phyloP scores from a whole-genome alignment of 2,797 vertebrate species.

The Helicolenus hilgendorfi region DNA sequence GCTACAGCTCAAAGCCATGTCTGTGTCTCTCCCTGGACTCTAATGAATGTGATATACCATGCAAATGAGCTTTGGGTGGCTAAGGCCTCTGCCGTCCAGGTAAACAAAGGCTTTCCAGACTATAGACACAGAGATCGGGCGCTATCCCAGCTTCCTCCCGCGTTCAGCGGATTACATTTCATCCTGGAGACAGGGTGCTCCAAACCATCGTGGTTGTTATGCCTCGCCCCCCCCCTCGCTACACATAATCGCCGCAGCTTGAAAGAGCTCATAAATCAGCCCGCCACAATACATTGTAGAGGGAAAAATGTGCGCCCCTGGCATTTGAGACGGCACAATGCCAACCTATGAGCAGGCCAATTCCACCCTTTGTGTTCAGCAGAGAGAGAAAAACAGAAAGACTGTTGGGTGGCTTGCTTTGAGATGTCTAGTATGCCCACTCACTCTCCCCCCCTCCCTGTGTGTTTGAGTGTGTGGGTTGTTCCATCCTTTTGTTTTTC shows the following conservation, averaged over 20 bases:
- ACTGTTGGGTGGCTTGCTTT: constrained; percentile 47
- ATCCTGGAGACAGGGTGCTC: constrained; percentile 62
- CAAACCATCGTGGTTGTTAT: constrained; percentile 70
- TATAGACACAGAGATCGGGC: constrained; percentile 62
- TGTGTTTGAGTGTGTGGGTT: constrained; percentile 39
- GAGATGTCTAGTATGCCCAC: constrained; percentile 35
- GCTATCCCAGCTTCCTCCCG: constrained; percentile 58
- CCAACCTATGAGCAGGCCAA: constrained; percentile 72
- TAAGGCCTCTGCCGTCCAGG: constrained; percentile 66
- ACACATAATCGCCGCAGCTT: constrained; percentile 75
- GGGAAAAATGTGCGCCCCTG: constrained; percentile 71
- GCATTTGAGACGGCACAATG: constrained; percentile 75
- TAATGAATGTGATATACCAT: constrained; percentile 73
- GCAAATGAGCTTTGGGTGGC: constrained; percentile 70
- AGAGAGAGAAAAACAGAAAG: constrained; percentile 7
- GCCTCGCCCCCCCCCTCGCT: constrained; percentile 44
- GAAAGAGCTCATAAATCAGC: constrained; percentile 85
- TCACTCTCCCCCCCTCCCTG: neutral
- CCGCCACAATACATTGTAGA: constrained; percentile 72
- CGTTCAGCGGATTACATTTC: constrained; percentile 80
- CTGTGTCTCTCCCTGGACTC: constrained; percentile 34
- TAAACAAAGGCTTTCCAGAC: constrained; percentile 80
- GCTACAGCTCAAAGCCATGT: constrained; percentile 37
- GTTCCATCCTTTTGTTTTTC: constrained; percentile 20
- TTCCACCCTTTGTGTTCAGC: constrained; percentile 59